These are phyloP conservation scores for Montipora sp. DNA, from an alignment of 64 coral and sea anemone genomes.

Conservation along the genomic window DNA sequence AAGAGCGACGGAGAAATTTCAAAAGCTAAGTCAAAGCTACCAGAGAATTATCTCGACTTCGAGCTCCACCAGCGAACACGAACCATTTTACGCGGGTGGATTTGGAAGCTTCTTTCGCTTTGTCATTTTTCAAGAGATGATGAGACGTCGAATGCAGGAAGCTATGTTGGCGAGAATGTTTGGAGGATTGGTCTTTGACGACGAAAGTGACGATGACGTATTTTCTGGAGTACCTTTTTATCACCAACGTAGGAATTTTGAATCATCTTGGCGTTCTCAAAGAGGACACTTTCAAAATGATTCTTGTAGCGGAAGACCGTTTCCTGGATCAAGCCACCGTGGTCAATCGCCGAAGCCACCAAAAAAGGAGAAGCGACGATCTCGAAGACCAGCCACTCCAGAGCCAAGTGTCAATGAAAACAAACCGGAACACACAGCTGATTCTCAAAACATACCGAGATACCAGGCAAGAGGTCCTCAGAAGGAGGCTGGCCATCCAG, in stretches of 20 bases:
- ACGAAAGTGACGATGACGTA: slow-evolving; percentile 13
- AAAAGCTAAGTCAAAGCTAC: slow-evolving; percentile 61
- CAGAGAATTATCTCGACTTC: slow-evolving; percentile 61
- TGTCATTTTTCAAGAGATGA: slow-evolving; percentile 61
- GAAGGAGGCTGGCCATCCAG: not conserved
- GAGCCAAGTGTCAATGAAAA: not conserved
- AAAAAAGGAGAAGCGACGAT: not conserved
- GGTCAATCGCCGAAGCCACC: not conserved
- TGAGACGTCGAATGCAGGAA: slow-evolving; percentile 41
- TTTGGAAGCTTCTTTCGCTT: slow-evolving; percentile 59
- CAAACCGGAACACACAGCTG: not conserved
- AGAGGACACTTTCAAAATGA: not conserved
- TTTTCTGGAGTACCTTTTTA: not conserved
- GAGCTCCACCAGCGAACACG: not conserved
- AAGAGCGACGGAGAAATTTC: slow-evolving; percentile 70
- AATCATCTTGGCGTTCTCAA: not conserved
- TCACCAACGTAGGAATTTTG: not conserved
- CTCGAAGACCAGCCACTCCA: not conserved
- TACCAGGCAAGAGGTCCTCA: not conserved
- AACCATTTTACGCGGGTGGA: slow-evolving; percentile 49
- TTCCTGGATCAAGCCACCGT: not conserved
- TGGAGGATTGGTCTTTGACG: slow-evolving; percentile 58
- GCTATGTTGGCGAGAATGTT: slow-evolving; percentile 55
- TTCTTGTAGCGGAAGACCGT: not conserved
- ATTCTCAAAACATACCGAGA: not conserved